Evolutionary conservation across 2,888 invertebrate species (phyloP), one percentile per base, ranked within the genome.

Genomic region (Drosophila rubida): DNA sequence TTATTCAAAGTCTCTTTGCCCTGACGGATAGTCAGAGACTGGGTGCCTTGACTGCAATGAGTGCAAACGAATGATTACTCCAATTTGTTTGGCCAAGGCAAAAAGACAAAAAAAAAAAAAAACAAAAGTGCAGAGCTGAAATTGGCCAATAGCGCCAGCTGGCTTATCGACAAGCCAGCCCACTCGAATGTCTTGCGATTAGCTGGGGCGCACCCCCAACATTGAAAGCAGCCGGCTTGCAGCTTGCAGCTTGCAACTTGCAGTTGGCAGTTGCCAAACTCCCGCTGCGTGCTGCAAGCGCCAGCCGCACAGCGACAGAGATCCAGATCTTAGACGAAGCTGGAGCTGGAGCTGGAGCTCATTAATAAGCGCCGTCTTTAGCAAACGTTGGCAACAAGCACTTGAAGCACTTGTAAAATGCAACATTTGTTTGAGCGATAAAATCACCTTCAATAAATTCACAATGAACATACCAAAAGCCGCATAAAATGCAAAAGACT

Each of bases 371-470:
- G 76, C 83, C 88, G 86, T 87, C 83, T 83, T 83, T 83, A 87
- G 69, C 78, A 57, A 80, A 82, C 65, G 76, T 69, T 73, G 69
- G 81, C 78, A 73, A 75, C 80, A 57, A 59, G n/a, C 83, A 77
- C 88, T 84, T 83, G 87, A 87, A 88, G 88, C 83, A 87, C 85
- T 85, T 85, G 85, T 85, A 88, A 88, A 85, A 85, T 81, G 87
- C 88, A 88, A 88, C 90, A 90, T 90, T 90, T 89, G 90, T 90
- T 90, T 89, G 70, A 80, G 87, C 90, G 90, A 89, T 89, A 90
- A 90, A 89, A 90, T 90, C 90, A 80, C 81, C 84, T 85, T 79
- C 88, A 89, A 90, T 90, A 90, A 90, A 90, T 90, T 90, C 88
- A 89, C 90, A 89, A 87, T 88, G 90, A 82, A 82, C 85, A 87